Conservation (phyloP, 2,797 vertebrate genomes). For the Melanitta fusca region DNA sequence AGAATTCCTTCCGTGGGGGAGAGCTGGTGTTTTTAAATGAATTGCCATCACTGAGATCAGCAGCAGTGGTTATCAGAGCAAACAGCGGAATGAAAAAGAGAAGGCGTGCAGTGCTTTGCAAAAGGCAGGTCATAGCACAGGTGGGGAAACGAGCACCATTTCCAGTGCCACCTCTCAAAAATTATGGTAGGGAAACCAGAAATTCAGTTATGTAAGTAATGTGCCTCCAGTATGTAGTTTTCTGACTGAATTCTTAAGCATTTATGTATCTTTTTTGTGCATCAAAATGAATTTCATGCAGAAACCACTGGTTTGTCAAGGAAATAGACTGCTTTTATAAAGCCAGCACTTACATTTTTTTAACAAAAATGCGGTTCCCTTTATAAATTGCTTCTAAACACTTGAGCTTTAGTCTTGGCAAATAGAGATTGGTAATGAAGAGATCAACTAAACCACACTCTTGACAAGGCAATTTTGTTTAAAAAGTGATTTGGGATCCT, state of each 20-base stretch:
- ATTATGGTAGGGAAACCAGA: background rate
- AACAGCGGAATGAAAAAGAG: background rate
- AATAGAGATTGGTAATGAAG: background rate
- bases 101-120: background rate
- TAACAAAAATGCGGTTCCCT: background rate
- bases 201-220: background rate
- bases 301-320: background rate
- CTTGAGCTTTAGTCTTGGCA: background rate
- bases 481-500: constrained; percentile 58
- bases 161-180: background rate
- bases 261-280: background rate
- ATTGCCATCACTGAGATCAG: background rate
- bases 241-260: background rate
- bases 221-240: background rate
- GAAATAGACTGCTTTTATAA: background rate
- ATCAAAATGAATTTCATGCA: background rate
- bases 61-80: background rate
- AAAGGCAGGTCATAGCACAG: background rate
- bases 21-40: background rate
- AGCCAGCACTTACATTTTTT: background rate
- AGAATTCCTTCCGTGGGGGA: background rate
- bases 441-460: background rate
- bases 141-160: background rate
- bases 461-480: background rate
- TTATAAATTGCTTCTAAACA: background rate